These are phyloP conservation scores for Paedocypris micromegethes DNA, from an alignment of 2,797 vertebrate genomes.

Conservation along the genomic window DNA sequence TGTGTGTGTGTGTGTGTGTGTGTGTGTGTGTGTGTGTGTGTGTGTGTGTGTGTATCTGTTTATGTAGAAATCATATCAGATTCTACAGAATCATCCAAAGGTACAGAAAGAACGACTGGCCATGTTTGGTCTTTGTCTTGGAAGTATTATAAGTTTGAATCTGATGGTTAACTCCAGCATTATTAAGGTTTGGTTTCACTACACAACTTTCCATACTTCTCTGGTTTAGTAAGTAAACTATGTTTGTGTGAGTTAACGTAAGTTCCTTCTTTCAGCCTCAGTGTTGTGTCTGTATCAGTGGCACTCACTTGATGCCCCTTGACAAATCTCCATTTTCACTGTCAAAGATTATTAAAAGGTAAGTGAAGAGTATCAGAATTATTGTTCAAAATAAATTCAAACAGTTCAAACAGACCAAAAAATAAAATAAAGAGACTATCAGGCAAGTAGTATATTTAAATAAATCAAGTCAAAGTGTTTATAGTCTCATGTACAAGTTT, in stretches of 20 bases:
- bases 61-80: constrained; percentile 56
- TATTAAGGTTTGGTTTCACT: constrained; percentile 45
- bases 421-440: no score
- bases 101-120: constrained; percentile 57
- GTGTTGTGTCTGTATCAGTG: constrained; percentile 61
- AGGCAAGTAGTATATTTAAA: no score
- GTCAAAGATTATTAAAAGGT: neutral
- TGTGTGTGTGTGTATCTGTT: no score
- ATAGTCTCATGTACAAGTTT: no score
- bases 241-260: neutral
- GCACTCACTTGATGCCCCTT: constrained; percentile 25
- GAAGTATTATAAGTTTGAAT: constrained; percentile 42
- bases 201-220: no score
- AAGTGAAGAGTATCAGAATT: constrained; percentile 15
- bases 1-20: no score
- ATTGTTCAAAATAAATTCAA: neutral
- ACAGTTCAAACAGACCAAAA: no score
- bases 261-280: constrained; percentile 53
- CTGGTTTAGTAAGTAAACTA: neutral
- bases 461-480: no score
- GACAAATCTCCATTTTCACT: accelerated
- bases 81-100: constrained; percentile 59
- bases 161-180: constrained; percentile 50
- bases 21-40: no score
- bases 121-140: constrained; percentile 62